A percentile compares a stretch with the other conserved stretches of the same genome.
Conservation (phyloP, 2,797 vertebrate species). For the Selene dorsalis region DNA sequence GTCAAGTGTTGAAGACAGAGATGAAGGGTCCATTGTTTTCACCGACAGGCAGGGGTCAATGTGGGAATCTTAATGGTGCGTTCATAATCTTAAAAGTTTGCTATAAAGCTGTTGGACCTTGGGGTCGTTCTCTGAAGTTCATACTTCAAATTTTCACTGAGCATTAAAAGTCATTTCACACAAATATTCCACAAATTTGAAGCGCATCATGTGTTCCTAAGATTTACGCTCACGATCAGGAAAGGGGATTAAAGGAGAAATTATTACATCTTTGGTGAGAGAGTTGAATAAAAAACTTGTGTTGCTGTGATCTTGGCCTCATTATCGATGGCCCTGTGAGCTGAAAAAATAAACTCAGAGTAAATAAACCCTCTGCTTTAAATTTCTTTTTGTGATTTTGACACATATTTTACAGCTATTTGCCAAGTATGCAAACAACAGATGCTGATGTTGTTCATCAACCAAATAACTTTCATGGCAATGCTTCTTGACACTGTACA, state of each 20-base stretch:
- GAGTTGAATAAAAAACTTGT: neutral
- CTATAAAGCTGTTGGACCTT: conserved; percentile 3
- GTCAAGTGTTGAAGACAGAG: neutral
- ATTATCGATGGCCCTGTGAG: neutral
- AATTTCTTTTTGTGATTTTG: conserved; percentile 29
- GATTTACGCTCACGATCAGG: neutral
- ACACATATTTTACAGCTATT: conserved; percentile 28
- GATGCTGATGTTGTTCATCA: conserved; percentile 42
- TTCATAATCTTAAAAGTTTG: neutral
- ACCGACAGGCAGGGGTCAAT: neutral
- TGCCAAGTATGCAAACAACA: conserved; percentile 59
- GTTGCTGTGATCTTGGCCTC: conserved; percentile 18
- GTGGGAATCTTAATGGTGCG: neutral
- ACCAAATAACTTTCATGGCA: conserved; percentile 12
- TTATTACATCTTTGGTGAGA: neutral
- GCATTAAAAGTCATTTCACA: neutral
- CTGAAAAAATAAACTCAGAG: conserved; percentile 48
- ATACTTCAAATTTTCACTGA: neutral
- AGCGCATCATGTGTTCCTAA: neutral
- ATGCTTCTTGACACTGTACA: neutral
- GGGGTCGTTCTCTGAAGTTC: neutral
- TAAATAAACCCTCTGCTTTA: conserved; percentile 28
- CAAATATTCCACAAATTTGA: neutral
- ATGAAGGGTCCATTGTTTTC: neutral
- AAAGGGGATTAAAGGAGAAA: neutral